Conservation (phyloP, 2,888 invertebrate genomes). For the Proisotoma minuta region DNA sequence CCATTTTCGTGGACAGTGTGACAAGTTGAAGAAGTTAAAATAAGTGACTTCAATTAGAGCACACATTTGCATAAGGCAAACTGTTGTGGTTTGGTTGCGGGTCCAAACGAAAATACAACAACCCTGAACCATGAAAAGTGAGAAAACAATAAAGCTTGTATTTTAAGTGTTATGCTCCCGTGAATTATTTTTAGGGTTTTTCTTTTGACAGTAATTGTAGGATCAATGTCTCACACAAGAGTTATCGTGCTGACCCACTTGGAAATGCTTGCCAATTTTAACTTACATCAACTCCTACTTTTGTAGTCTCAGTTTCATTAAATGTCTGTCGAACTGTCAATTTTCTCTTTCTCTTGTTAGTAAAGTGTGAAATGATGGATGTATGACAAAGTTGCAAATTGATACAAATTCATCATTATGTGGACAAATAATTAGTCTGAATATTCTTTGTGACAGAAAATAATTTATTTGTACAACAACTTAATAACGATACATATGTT, state of each 20-base stretch:
- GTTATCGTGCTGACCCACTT: slow-evolving; percentile 1
- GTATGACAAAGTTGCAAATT: slow-evolving; percentile 36
- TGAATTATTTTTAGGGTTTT: background rate
- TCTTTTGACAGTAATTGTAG: slow-evolving; percentile 12
- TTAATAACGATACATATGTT: too few species aligned
- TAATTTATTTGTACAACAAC: slow-evolving; percentile 38
- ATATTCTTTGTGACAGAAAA: slow-evolving; percentile 33
- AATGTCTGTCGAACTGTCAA: slow-evolving; percentile 22
- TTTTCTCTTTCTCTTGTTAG: slow-evolving; percentile 41
- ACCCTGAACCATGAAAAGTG: background rate
- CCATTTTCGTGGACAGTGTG: slow-evolving; percentile 18
- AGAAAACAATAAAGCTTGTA: background rate
- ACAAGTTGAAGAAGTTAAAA: slow-evolving; percentile 7
- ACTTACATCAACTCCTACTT: background rate
- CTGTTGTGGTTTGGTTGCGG: background rate
- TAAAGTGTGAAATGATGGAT: slow-evolving; percentile 39
- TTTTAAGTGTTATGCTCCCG: background rate
- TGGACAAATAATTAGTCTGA: background rate
- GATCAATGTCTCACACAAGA: slow-evolving; percentile 2
- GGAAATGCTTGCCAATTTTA: background rate
- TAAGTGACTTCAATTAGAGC: slow-evolving; percentile 16
- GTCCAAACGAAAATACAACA: background rate
- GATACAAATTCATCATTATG: background rate
- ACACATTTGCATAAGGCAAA: too few species aligned
- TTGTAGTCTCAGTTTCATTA: background rate